phyloP scores from a whole-genome alignment of 2,888 invertebrate genomes.

The Endotricha flammealis region DNA sequence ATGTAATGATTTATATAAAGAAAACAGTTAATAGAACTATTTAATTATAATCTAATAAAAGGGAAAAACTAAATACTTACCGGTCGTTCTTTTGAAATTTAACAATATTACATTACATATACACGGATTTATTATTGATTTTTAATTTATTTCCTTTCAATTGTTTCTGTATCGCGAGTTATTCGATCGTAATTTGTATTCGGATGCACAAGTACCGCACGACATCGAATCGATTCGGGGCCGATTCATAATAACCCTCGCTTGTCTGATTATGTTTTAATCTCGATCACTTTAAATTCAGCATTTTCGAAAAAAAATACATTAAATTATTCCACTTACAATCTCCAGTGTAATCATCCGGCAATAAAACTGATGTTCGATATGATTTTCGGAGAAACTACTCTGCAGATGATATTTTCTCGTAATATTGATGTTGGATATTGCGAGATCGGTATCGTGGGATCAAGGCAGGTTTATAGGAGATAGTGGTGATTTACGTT shows the following conservation, averaged over 20 bases:
- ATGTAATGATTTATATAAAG: too few relatives aligned
- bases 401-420: constrained; percentile 27
- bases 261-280: constrained; percentile 43
- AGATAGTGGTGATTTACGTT: constrained; percentile 9
- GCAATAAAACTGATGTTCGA: constrained; percentile 46
- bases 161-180: too few relatives aligned
- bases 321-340: constrained; percentile 42
- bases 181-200: too few relatives aligned
- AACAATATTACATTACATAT: too few relatives aligned
- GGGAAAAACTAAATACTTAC: too few relatives aligned
- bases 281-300: constrained; percentile 46
- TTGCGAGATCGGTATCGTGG: constrained; percentile 5
- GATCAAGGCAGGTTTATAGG: constrained; percentile 6
- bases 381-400: constrained; percentile 45
- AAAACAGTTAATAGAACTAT: too few relatives aligned
- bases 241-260: constrained; percentile 25
- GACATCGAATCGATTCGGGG: constrained; percentile 19
- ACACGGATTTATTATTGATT: too few relatives aligned
- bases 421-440: constrained; percentile 15
- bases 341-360: constrained; percentile 36
- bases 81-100: too few relatives aligned
- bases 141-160: too few relatives aligned
- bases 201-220: constrained; percentile 3
- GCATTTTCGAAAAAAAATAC: constrained; percentile 46
- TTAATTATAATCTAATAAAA: too few relatives aligned